Evolutionary conservation across 2,888 invertebrate species (phyloP), one percentile per base, ranked within the genome.

Genomic region (Trichogramma evanescens): DNA sequence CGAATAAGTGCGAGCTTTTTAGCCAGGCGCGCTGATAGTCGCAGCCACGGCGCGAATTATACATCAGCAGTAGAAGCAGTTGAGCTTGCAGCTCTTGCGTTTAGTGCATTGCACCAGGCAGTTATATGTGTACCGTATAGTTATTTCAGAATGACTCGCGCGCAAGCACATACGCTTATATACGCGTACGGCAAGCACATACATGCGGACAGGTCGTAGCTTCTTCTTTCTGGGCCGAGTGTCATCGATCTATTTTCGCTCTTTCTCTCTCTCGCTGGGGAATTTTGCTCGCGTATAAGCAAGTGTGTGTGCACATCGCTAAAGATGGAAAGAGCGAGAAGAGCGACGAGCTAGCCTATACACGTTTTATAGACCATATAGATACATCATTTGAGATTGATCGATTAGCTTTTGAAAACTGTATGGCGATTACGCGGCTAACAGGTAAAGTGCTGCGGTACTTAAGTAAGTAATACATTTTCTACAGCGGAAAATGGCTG

Each of bases 171-270:
- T 9, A 56, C 50, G 52, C 57, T 57, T 48, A 51, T 46, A 61
- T 42, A 41, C 54, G 54, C 54, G 42, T 54, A 54, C 51, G 51
- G 38, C 5, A 39, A 39, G 26, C 10, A 40, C 45, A 9, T 6
- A 10, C 48, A 48, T 13, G 48, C 48, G n/a, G 48, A 48, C 48
- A 48, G 13, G 48, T 26, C 46, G 41, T 46, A 40, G 4, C 40
- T 50, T 6, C 54, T 26, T 5, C 43, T n/a, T 46, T 9, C 46
- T 72, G 71, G 72, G 68, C 62, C 70, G 72, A 75, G 76, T 77
- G 76, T 77, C 76, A 77, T 77, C 75, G 76, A 77, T 77, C 77
- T 77, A 77, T 77, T 77, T 77, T 58, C 66, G 66, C 42, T 13
- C 42, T 48, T 49, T 51, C 49, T 56, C 44, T 43, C 40, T 46